These are phyloP conservation scores for Gymnothorax reevesii DNA, from an alignment of 2,797 vertebrate species.

Conservation along the genomic window DNA sequence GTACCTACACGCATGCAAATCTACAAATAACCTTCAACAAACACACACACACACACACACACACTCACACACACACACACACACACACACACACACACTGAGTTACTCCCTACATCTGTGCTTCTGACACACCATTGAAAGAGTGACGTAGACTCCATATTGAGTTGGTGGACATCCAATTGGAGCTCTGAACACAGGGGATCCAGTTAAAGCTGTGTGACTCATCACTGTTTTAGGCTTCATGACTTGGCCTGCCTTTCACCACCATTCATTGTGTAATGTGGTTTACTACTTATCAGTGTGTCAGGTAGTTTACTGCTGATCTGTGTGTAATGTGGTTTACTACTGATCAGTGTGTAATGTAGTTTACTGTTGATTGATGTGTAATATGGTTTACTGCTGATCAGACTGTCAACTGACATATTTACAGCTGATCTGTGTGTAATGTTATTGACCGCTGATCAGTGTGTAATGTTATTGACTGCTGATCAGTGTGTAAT, in stretches of 20 bases:
- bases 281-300: slow-evolving; percentile 19
- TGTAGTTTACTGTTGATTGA: slow-evolving; percentile 26
- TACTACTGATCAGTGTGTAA: slow-evolving; percentile 23
- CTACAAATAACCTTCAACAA: too few species aligned
- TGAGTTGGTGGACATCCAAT: neutral
- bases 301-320: too few species aligned
- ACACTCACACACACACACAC: neutral
- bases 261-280: slow-evolving; percentile 56
- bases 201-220: slow-evolving; percentile 69
- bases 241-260: slow-evolving; percentile 55
- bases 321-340: too few species aligned
- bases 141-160: neutral
- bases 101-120: neutral
- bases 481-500: too few species aligned
- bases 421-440: too few species aligned
- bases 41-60: neutral
- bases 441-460: too few species aligned
- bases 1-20: neutral
- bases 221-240: slow-evolving; percentile 72
- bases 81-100: slow-evolving; percentile 43
- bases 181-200: slow-evolving; percentile 44
- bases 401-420: too few species aligned
- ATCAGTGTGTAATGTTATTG: too few species aligned
- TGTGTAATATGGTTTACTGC: too few species aligned
- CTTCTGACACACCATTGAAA: neutral